Conservation (phyloP, 64 coral and sea anemone genomes). For the Astreopora myriophthalma region DNA sequence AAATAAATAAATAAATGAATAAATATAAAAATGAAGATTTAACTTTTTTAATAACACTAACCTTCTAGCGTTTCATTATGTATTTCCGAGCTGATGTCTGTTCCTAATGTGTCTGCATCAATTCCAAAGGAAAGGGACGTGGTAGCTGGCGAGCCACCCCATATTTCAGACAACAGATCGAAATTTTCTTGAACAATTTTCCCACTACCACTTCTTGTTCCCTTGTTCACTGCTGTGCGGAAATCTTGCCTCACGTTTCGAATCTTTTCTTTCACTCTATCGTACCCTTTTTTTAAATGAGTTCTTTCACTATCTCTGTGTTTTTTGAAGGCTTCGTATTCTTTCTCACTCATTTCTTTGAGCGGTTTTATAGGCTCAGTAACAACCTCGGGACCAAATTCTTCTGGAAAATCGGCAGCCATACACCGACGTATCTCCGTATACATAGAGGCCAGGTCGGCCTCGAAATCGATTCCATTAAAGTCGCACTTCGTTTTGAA, state of each 20-base stretch:
- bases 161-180: slow-evolving; percentile 40
- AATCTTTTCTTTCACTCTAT: slow-evolving; percentile 62
- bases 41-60: background rate
- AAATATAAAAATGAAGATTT: background rate
- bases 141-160: slow-evolving; percentile 59
- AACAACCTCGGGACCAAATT: background rate
- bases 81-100: background rate
- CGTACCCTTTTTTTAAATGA: slow-evolving; percentile 29
- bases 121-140: slow-evolving; percentile 27
- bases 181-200: slow-evolving; percentile 28
- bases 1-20: too few relatives aligned
- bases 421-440: background rate
- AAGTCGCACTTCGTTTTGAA: slow-evolving; percentile 41
- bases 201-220: slow-evolving; percentile 29
- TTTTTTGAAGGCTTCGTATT: background rate
- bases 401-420: background rate
- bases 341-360: slow-evolving; percentile 18
- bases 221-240: slow-evolving; percentile 1
- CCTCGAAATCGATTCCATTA: slow-evolving; percentile 21
- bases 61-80: background rate
- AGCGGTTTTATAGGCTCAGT: background rate
- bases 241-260: slow-evolving; percentile 40
- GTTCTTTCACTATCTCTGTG: background rate
- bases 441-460: slow-evolving; percentile 1
- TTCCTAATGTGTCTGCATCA: background rate